phyloP scores from a whole-genome alignment of 2,113 vertebrate genomes.

The Hiodon tergisus region DNA sequence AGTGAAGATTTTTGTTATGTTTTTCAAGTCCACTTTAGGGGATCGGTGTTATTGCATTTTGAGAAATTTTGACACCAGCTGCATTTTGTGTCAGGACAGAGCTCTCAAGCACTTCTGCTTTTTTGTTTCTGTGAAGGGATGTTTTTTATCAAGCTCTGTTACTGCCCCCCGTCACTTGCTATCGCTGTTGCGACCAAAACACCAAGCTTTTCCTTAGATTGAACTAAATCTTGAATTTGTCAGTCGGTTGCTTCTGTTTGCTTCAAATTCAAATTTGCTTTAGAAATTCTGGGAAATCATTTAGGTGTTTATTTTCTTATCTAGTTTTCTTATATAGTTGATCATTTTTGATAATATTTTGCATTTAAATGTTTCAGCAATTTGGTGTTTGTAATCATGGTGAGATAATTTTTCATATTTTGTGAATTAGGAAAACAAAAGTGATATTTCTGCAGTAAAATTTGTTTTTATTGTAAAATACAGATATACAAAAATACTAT shows the following conservation, averaged over 20 bases:
- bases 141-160: background rate
- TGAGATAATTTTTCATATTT: slow-evolving; percentile 2
- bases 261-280: too few species aligned
- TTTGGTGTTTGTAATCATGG: background rate
- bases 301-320: background rate
- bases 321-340: background rate
- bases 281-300: background rate
- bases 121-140: background rate
- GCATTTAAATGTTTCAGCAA: background rate
- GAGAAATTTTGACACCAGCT: background rate
- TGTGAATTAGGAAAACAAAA: background rate
- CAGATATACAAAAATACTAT: background rate
- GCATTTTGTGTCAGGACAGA: background rate
- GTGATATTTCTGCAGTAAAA: background rate
- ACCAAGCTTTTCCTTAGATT: too few species aligned
- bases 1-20: slow-evolving; percentile 33
- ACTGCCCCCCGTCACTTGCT: background rate
- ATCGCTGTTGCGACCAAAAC: background rate
- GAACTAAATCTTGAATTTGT: too few species aligned
- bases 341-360: background rate
- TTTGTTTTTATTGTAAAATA: background rate
- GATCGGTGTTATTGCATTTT: slow-evolving; percentile 1
- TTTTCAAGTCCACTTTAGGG: slow-evolving; percentile 19
- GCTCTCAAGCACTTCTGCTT: background rate
- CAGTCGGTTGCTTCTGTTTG: background rate